phyloP scores from a whole-genome alignment of 2,113 vertebrate species.

The Tachysurus vachellii region DNA sequence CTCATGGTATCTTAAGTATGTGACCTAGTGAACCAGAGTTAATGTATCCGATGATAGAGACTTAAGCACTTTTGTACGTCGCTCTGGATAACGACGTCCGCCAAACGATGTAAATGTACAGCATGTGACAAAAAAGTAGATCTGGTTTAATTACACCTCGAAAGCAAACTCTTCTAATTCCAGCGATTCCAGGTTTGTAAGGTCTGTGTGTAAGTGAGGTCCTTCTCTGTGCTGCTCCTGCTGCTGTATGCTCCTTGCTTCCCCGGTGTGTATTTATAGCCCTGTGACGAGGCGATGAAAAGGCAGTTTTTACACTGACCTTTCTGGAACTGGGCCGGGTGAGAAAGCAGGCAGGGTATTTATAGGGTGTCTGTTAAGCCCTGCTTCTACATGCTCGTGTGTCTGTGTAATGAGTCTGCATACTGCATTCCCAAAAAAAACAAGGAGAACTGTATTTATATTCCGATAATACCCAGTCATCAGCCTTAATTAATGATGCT shows the following conservation, averaged over 20 bases:
- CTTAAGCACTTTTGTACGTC: no score
- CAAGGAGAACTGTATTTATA: constrained; percentile 33
- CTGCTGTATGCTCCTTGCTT: constrained; percentile 50
- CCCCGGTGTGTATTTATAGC: constrained; percentile 72
- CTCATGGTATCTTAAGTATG: no score
- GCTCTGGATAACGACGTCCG: no score
- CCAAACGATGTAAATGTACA: no score
- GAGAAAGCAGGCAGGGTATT: constrained; percentile 65
- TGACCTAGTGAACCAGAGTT: no score
- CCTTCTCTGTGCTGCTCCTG: constrained; percentile 44
- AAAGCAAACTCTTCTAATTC: background rate
- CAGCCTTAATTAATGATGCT: background rate
- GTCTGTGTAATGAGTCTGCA: constrained; percentile 41
- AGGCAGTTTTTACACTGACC: constrained; percentile 72
- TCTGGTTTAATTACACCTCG: background rate
- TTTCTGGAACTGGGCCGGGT: constrained; percentile 60
- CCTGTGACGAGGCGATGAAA: constrained; percentile 69
- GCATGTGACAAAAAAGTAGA: background rate
- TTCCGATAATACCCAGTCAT: background rate
- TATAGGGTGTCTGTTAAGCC: constrained; percentile 67
- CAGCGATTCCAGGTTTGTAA: background rate
- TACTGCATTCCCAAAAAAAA: constrained; percentile 28
- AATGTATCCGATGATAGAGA: no score
- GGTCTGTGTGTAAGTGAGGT: constrained; percentile 40
- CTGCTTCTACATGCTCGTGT: constrained; percentile 50